These are phyloP conservation scores for Fabriciana adippe DNA, from an alignment of 2,888 invertebrate species.

Conservation along the genomic window DNA sequence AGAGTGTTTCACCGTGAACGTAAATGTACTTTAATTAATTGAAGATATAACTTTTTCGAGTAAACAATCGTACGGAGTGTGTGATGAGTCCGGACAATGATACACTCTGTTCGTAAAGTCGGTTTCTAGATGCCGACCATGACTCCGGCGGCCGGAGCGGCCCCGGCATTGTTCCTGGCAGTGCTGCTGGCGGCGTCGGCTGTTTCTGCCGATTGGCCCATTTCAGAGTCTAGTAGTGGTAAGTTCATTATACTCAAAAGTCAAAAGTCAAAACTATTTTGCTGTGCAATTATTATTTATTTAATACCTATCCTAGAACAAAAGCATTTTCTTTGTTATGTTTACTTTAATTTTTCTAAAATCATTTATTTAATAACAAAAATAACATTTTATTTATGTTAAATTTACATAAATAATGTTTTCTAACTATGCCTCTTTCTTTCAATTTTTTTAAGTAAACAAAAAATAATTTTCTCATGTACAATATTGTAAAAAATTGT, in stretches of 20 bases:
- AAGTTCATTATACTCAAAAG: neutral
- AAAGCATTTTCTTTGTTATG: too few relatives aligned
- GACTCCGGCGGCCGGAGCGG: constrained; percentile 14
- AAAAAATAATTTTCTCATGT: too few relatives aligned
- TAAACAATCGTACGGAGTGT: neutral
- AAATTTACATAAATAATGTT: too few relatives aligned
- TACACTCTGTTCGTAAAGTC: neutral
- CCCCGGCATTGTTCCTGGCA: constrained; percentile 31
- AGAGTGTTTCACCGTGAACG: neutral
- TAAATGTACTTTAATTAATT: neutral
- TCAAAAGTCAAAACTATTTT: too few relatives aligned
- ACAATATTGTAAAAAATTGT: too few relatives aligned
- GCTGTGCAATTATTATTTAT: too few relatives aligned
- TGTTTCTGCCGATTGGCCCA: constrained; percentile 26
- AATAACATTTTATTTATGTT: too few relatives aligned
- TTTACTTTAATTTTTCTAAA: too few relatives aligned
- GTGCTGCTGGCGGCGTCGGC: constrained; percentile 30
- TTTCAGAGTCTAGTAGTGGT: constrained; percentile 25
- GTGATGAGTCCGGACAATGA: neutral
- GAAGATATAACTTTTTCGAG: neutral
- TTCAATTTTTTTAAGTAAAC: too few relatives aligned
- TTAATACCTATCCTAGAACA: too few relatives aligned
- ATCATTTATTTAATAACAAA: too few relatives aligned
- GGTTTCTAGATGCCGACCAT: constrained; percentile 7
- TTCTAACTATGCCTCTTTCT: too few relatives aligned